A percentile compares a stretch with the other conserved stretches of the same genome.
These are phyloP conservation scores for Barbus barbus DNA, from an alignment of 2,113 vertebrate genomes.

Conservation along the genomic window DNA sequence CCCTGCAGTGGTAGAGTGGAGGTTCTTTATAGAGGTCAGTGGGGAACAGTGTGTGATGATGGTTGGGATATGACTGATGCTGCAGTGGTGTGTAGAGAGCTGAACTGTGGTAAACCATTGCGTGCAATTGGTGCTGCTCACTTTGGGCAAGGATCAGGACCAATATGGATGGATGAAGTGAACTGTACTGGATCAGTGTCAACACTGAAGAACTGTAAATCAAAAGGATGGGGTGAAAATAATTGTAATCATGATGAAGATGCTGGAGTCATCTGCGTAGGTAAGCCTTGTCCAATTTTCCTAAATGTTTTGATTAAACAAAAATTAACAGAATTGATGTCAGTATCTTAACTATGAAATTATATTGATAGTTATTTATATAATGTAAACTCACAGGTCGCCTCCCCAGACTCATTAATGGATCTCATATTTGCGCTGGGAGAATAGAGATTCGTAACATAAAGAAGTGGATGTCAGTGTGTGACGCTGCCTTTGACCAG, in stretches of 20 bases:
- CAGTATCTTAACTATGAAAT: not conserved
- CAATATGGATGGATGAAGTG: not conserved
- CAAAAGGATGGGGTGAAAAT: not conserved
- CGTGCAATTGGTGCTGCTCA: too few relatives aligned
- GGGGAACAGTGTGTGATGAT: slow-evolving; percentile 23
- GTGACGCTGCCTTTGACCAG: not conserved
- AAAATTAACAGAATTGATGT: not conserved
- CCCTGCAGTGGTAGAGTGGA: too few relatives aligned
- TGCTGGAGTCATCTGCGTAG: not conserved
- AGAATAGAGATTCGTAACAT: not conserved
- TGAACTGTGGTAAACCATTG: too few relatives aligned
- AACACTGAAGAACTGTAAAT: not conserved
- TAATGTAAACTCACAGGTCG: not conserved
- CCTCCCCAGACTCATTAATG: not conserved
- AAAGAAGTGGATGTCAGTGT: not conserved
- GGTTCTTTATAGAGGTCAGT: slow-evolving; percentile 16
- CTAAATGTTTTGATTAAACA: not conserved
- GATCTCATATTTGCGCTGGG: not conserved
- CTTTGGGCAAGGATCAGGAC: not conserved
- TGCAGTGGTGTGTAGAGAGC: not conserved
- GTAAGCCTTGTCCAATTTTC: not conserved
- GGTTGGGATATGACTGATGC: not conserved
- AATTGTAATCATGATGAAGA: not conserved
- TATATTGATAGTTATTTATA: not conserved
- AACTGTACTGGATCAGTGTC: not conserved